These are phyloP conservation scores for Leucoraja ocellata DNA, from an alignment of 2,797 vertebrate species.

Conservation along the genomic window DNA sequence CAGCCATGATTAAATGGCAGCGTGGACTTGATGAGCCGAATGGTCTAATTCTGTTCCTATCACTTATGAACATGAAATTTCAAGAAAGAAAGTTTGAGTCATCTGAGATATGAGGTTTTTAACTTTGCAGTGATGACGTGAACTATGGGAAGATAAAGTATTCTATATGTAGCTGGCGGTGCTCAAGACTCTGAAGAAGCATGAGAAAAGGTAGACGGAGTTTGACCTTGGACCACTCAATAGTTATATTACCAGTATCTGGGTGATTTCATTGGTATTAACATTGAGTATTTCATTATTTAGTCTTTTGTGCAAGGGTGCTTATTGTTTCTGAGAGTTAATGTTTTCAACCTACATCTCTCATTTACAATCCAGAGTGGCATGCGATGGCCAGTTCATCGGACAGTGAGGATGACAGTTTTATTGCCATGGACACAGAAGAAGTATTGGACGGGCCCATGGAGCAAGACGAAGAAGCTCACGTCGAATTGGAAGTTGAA, in stretches of 20 bases:
- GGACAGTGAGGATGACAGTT: conserved; percentile 81
- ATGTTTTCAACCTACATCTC: neutral
- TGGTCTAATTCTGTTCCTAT: no score
- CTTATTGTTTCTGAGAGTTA: neutral
- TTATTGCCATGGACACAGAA: conserved; percentile 88
- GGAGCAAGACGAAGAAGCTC: conserved; percentile 61
- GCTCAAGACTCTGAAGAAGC: neutral
- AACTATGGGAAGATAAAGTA: neutral
- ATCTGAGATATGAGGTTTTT: no score
- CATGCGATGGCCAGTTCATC: conserved; percentile 81
- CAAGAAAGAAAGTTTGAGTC: neutral
- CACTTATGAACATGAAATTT: no score
- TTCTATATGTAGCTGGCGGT: neutral
- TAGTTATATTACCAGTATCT: neutral
- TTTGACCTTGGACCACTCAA: neutral
- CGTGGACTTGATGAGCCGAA: no score
- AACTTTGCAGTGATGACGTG: neutral
- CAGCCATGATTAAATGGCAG: no score
- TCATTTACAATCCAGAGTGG: conserved; percentile 45
- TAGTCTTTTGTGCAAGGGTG: neutral
- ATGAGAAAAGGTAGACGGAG: neutral
- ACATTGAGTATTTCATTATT: neutral
- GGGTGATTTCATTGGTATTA: neutral
- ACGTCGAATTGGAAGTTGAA: conserved; percentile 46
- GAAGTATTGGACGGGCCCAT: conserved; percentile 62